These are phyloP conservation scores for Acrossocheilus wenchowensis DNA, from an alignment of 2,797 vertebrate species.

Conservation along the genomic window DNA sequence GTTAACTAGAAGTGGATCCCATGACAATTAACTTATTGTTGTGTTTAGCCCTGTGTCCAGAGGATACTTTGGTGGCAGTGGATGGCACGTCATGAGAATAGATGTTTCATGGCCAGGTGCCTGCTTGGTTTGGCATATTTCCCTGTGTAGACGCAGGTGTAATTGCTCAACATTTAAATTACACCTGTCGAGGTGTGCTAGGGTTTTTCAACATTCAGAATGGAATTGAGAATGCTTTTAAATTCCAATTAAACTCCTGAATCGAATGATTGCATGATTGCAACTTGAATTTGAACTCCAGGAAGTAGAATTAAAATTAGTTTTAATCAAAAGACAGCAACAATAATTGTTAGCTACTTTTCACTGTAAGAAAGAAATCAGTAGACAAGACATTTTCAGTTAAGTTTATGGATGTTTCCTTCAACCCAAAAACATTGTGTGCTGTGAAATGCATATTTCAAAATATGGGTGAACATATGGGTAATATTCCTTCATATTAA, in stretches of 20 bases:
- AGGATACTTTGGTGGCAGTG: constrained; percentile 24
- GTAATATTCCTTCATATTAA: no score
- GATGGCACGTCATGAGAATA: constrained; percentile 1
- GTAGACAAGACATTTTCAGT: no score
- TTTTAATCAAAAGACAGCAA: no score
- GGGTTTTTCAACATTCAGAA: background rate
- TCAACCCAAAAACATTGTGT: no score
- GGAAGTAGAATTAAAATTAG: background rate
- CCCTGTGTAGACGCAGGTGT: constrained; percentile 35
- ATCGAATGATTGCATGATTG: background rate
- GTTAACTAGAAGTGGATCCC: constrained; percentile 10
- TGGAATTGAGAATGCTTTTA: background rate
- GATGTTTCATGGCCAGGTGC: constrained; percentile 27
- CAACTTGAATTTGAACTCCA: background rate
- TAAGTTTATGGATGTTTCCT: no score
- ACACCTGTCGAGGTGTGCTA: background rate
- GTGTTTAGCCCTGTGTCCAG: constrained; percentile 23
- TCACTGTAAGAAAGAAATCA: no score
- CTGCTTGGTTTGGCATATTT: constrained; percentile 43
- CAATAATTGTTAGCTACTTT: no score
- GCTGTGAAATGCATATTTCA: no score
- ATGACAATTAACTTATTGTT: constrained; percentile 24
- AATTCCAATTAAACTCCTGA: background rate
- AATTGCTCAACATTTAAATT: constrained; percentile 33
- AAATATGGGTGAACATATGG: no score